Evolutionary conservation across 2,797 vertebrate genomes (phyloP).

Genomic region (Chelon auratus): DNA sequence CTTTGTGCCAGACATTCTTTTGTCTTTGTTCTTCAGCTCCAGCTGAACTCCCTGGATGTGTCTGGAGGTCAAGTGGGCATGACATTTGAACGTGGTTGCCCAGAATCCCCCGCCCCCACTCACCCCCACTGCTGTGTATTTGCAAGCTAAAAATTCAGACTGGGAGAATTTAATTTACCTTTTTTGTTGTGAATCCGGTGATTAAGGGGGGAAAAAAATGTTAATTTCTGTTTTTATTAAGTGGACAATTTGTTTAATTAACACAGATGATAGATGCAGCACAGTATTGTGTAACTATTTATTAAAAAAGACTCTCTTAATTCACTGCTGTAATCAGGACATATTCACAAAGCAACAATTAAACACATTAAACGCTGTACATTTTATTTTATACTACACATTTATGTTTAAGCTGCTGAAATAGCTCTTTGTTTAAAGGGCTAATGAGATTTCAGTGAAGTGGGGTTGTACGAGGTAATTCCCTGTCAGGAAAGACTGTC

Average conservation of each 20-base stretch:
- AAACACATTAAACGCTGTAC: not conserved
- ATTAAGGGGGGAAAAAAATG: slow-evolving; percentile 25
- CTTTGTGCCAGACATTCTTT: slow-evolving; percentile 37
- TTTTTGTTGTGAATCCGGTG: slow-evolving; percentile 19
- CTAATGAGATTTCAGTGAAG: too few species aligned
- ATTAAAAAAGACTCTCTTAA: not conserved
- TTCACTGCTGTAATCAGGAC: not conserved
- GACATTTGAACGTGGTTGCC: slow-evolving; percentile 41
- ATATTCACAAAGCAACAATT: not conserved
- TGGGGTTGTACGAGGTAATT: too few species aligned
- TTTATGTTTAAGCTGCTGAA: not conserved
- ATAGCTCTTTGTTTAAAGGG: not conserved
- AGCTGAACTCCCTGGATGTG: slow-evolving; percentile 41
- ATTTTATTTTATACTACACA: not conserved
- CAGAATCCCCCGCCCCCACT: slow-evolving; percentile 10
- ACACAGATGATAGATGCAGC: not conserved
- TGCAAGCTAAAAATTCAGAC: slow-evolving; percentile 46
- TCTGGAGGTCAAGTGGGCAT: slow-evolving; percentile 50
- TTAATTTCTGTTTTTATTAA: not conserved
- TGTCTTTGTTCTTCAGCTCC: slow-evolving; percentile 33
- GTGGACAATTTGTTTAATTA: not conserved
- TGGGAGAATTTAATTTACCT: slow-evolving; percentile 42
- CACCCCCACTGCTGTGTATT: not conserved
- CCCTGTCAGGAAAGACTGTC: too few species aligned
- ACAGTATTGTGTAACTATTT: not conserved